Evolutionary conservation across 2,113 vertebrate genomes (phyloP), one percentile per base, ranked within the genome.

Genomic region (Apteryx owenii): DNA sequence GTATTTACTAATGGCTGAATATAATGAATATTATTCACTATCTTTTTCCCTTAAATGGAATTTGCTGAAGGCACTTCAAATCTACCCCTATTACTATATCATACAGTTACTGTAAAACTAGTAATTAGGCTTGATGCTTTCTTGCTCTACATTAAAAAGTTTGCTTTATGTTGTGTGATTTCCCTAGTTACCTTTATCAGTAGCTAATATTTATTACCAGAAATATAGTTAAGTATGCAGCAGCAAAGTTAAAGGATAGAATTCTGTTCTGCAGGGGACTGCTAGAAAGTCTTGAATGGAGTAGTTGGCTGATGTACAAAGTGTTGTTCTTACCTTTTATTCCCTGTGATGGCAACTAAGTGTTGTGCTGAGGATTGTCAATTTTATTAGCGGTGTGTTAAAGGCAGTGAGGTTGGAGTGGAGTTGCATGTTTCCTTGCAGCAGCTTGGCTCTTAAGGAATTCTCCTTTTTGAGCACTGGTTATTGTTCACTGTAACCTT

Each of bases 61-160:
- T 79, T 95, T 88, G 71, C 90, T 88, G 82, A 88, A 90, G 78
- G 68, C 65, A 60, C 28, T 91, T 94, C 65, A 91, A 90, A 93
- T 94, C 77, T 66, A 85, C 91, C 42, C 80, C 46, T 71, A 89
- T 94, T 97, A 95, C 61, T 72, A n/a, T 53, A 81, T 79, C 38
- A 44, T 38, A 53, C 36, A 44, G 82, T 65, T 84, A 72, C 38
- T 88, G 79, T 78, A 70, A 90, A 88, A 81, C 23, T 68, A 8
- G 1, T 91, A 94, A 94, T 95, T 88, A 84, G 76, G 38, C 26
- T 12, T 13, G 54, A 89, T 69, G 53, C 26, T 81, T 93, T 86
- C 40, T 77, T 68, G 81, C 46, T 84, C 73, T 81, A 60, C 58
- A 56, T 51, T 69, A 33, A 64, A 68, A 54, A 51, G 16, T 84